These are phyloP conservation scores for Coenonympha glycerion DNA, from an alignment of 2,888 invertebrate species.

Conservation along the genomic window DNA sequence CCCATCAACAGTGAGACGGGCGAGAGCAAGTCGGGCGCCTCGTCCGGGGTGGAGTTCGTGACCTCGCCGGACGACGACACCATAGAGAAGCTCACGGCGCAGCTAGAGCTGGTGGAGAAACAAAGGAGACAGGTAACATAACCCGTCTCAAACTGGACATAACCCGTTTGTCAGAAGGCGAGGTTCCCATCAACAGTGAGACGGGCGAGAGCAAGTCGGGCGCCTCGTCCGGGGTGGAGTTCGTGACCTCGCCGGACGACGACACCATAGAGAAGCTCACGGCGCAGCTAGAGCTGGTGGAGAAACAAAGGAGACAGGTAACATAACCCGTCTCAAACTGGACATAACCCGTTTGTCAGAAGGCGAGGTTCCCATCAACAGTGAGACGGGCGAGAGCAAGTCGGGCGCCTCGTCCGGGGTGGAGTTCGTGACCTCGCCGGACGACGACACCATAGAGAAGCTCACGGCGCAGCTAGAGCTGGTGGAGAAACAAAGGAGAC, in stretches of 20 bases:
- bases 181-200: constrained; percentile 34
- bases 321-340: too few species aligned
- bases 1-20: constrained; percentile 36
- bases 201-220: constrained; percentile 43
- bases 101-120: constrained; percentile 62
- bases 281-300: constrained; percentile 60
- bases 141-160: too few species aligned
- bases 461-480: constrained; percentile 62
- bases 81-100: constrained; percentile 61
- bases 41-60: constrained; percentile 64
- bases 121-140: constrained; percentile 65
- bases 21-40: constrained; percentile 44
- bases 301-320: constrained; percentile 65
- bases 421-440: constrained; percentile 68
- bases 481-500: constrained; percentile 62
- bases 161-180: constrained; percentile 36
- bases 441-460: constrained; percentile 65
- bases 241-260: constrained; percentile 65
- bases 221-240: constrained; percentile 59
- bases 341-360: constrained; percentile 44
- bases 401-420: constrained; percentile 54
- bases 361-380: constrained; percentile 32
- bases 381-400: constrained; percentile 37
- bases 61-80: constrained; percentile 67
- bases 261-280: constrained; percentile 65